These are phyloP conservation scores for Lordiphosa andalusiaca DNA, from an alignment of 2,888 invertebrate genomes.

Conservation along the genomic window DNA sequence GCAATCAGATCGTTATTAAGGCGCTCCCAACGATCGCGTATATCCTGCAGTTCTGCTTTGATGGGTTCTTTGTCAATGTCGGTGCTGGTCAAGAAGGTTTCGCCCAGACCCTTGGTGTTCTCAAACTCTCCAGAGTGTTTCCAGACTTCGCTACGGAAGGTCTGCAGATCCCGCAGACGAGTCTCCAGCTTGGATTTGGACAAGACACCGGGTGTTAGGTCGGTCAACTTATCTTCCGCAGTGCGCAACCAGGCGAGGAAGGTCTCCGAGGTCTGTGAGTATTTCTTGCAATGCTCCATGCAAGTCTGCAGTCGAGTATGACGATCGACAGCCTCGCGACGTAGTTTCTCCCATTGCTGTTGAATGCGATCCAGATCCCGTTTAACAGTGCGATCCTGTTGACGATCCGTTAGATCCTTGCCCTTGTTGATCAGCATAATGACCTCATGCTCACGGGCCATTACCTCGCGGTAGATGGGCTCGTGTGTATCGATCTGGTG, in stretches of 20 bases:
- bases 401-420: conserved; percentile 83
- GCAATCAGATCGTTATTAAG: conserved; percentile 87
- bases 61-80: conserved; percentile 95
- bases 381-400: conserved; percentile 83
- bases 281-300: conserved; percentile 95
- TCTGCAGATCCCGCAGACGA: conserved; percentile 92
- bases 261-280: conserved; percentile 90
- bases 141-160: conserved; percentile 95
- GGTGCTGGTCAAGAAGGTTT: conserved; percentile 92
- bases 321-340: conserved; percentile 92
- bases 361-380: conserved; percentile 93
- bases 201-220: conserved; percentile 89
- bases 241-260: conserved; percentile 94
- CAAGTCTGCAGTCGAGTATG: conserved; percentile 93
- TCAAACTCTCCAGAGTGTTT: conserved; percentile 96
- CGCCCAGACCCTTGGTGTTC: conserved; percentile 91
- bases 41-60: conserved; percentile 88
- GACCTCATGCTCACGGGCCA: conserved; percentile 94
- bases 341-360: conserved; percentile 94
- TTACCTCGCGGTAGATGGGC: conserved; percentile 92
- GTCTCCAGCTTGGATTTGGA: conserved; percentile 92
- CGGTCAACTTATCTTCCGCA: conserved; percentile 91
- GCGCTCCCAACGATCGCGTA: conserved; percentile 94
- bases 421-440: conserved; percentile 97
- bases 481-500: conserved; percentile 94